phyloP scores from a whole-genome alignment of 1,140 invertebrate genomes.

The Magallana ariakensis region DNA sequence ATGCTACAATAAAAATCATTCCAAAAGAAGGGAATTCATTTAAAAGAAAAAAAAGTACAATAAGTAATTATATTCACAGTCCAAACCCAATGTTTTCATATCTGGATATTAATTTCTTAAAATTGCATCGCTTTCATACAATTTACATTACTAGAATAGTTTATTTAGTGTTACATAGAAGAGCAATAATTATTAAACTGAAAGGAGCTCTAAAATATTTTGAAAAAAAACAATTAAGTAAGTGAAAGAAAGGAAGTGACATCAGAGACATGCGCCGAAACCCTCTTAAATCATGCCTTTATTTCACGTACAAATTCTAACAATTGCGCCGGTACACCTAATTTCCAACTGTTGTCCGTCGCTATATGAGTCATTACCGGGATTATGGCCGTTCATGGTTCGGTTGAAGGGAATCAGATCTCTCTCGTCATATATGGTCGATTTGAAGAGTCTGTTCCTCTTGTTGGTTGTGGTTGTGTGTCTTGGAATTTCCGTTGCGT shows the following conservation, averaged over 20 bases:
- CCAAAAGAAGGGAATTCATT: too few species aligned
- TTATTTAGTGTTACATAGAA: too few species aligned
- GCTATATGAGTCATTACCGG: constrained; percentile 4
- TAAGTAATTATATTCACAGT: too few species aligned
- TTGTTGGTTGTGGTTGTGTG: background rate
- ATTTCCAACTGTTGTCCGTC: constrained; percentile 22
- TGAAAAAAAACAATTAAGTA: too few species aligned
- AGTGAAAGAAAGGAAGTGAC: background rate
- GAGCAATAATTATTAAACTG: too few species aligned
- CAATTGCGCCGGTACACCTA: constrained; percentile 29
- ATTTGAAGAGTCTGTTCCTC: background rate
- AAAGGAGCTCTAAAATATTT: too few species aligned
- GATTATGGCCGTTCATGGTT: background rate
- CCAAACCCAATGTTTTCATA: too few species aligned
- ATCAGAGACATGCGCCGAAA: constrained; percentile 24
- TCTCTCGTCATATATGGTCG: background rate
- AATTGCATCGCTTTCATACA: too few species aligned
- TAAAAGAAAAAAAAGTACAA: too few species aligned
- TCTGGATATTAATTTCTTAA: too few species aligned
- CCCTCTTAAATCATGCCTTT: constrained; percentile 8
- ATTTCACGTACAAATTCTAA: constrained; percentile 37
- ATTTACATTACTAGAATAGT: too few species aligned
- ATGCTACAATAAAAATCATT: too few species aligned
- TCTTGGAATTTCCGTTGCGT: background rate
- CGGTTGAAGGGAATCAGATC: background rate